Evolutionary conservation across 2,888 invertebrate species (phyloP), one percentile per base, ranked within the genome.

Genomic region (Apamea anceps): DNA sequence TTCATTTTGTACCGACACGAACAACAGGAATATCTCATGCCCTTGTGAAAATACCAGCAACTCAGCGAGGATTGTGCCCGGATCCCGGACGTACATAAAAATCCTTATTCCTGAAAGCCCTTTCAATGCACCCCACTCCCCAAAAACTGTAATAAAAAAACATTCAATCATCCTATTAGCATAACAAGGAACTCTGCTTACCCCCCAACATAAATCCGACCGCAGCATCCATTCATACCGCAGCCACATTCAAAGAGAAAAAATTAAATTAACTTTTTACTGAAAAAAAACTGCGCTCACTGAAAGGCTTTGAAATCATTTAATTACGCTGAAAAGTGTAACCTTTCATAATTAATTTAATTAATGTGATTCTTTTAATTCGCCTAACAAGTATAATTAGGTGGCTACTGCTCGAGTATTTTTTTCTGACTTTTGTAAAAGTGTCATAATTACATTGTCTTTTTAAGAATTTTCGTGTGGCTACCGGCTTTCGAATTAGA

Each of bases 311-410:
- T 79, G 77, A 84, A 87, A 88, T 86, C 57, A 87, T 87, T 86
- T 81, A 84, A 87, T 87, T 88, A 87, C 71, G 63, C 62, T 74
- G 75, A 81, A 87, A 80, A 84, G 77, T 84, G 87, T 88, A 70
- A 88, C 87, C 84, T 88, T 87, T 84, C 73, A 79, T 84, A 88
- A 88, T 87, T 79, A 72, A 72, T 77, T 68, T 79, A 79, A 84
- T 88, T 81, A 81, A 81, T 80, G 75, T 77, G 72, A 79, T 84
- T 88, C 84, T 78, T 80, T 48, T 84, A 75, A 80, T 86, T 72
- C 57, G 28, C 51, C 65, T 67, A 32, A 68, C 78, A 71, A 81
- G 62, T 70, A n/a, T 88, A 79, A 87, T 87, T 84, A 80, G 75
- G 51, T 71, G 57, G 51, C 57, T 74, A 68, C 74, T 57, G 28